These are phyloP conservation scores for Pilophorus perplexus DNA, from an alignment of 2,888 invertebrate genomes.

Conservation along the genomic window DNA sequence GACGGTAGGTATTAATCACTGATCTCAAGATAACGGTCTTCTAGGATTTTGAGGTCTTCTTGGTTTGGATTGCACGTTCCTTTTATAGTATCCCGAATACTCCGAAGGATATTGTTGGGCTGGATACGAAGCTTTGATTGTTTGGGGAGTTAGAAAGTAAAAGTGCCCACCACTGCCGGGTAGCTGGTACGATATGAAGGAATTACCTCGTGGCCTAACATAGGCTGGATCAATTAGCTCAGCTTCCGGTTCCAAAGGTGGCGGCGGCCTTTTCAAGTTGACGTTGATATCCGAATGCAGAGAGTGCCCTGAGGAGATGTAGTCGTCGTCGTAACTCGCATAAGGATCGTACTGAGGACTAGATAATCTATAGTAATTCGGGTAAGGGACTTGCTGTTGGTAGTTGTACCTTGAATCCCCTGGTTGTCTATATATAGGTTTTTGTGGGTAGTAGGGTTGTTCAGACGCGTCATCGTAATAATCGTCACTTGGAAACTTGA, in stretches of 20 bases:
- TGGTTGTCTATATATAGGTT: conserved; percentile 1
- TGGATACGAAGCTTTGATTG: conserved; percentile 40
- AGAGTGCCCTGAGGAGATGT: conserved; percentile 52
- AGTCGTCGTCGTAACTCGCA: conserved; percentile 23
- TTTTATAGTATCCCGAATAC: conserved; percentile 23
- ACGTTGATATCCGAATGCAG: conserved; percentile 67
- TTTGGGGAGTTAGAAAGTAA: conserved; percentile 72
- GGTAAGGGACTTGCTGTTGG: conserved; percentile 13
- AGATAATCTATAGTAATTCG: conserved; percentile 38
- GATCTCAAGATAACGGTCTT: neutral
- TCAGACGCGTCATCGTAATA: conserved; percentile 37
- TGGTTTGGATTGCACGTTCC: conserved; percentile 14
- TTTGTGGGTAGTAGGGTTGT: conserved; percentile 28
- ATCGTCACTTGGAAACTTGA: conserved; percentile 41
- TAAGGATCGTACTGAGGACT: conserved; percentile 37
- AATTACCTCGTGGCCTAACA: conserved; percentile 34
- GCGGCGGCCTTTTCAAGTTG: conserved; percentile 67
- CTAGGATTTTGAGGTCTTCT: conserved; percentile 9
- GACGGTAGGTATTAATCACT: neutral
- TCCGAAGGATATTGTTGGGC: conserved; percentile 4
- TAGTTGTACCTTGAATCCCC: neutral
- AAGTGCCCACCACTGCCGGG: conserved; percentile 74
- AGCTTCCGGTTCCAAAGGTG: conserved; percentile 67
- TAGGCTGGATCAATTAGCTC: conserved; percentile 57
- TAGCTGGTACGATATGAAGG: conserved; percentile 67